Evolutionary conservation across 1,140 invertebrate species (phyloP), one percentile per base, ranked within the genome.

Genomic region (Globodera rostochiensis): DNA sequence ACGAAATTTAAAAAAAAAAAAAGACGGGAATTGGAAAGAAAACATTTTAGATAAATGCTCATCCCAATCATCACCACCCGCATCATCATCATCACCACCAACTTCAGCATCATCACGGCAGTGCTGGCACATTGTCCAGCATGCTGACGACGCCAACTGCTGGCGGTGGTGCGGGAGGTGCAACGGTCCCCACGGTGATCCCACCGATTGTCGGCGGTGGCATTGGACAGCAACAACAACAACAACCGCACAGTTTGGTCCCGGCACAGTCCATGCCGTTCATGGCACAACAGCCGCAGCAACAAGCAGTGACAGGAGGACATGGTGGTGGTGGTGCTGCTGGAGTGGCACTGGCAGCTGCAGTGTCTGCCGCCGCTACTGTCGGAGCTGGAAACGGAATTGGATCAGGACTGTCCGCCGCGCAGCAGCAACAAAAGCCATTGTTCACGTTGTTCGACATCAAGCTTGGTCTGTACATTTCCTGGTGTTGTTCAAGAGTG

Each of bases 301-400:
- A 53, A 53, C 50, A 9, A 13, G 11, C 11, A 36, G 25, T 25
- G 49, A 13, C 9, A 25, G 11, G 3, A 25, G 11, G 3, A 53
- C 9, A 21, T 49, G 73, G 73, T 4, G 73, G 73, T 19, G 50
- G 50, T 76, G 66, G 45, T 76, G 49, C 15, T 76, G 47, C 46
- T 75, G 74, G 74, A 3, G 5, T 21, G 73, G n/a, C 47, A 45
- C 45, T 46, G 36, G 73, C 47, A 8, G 53, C 7, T 9, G 7
- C 5, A 36, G 36, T 45, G 57, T 47, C 73, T 36, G 36, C 36
- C 50, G 15, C 47, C 11, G 50, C 73, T 74, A 9, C 73, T 74
- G 50, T 47, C 47, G 21, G 50, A 45, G 21, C 45, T 74, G 25
- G 60, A 57, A n/a, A 19, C 25, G 9, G 11, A 50, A 47, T 25